Conservation (phyloP, 2,113 vertebrate genomes). For the Argyrosomus japonicus region DNA sequence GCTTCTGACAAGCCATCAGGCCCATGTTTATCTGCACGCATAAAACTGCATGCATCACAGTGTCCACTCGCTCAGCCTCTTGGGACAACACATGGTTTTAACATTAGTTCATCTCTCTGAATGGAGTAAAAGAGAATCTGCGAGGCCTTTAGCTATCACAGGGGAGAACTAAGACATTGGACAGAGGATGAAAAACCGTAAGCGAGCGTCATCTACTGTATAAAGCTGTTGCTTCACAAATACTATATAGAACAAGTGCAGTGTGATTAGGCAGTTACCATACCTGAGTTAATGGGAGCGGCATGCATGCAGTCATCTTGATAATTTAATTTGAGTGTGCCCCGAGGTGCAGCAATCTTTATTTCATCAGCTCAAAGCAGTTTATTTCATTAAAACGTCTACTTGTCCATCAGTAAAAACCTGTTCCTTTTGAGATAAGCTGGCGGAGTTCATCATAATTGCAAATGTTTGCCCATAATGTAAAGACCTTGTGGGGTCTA, state of each 20-base stretch:
- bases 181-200: conserved; percentile 1
- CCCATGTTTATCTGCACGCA: conserved; percentile 89
- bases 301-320: conserved; percentile 75
- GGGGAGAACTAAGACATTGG: conserved; percentile 11
- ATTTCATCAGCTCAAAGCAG: conserved; percentile 81
- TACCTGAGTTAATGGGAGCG: conserved; percentile 74
- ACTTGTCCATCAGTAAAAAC: conserved; percentile 79
- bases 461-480: conserved; percentile 82
- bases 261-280: conserved; percentile 51
- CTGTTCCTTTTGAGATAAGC: conserved; percentile 82
- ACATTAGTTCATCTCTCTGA: conserved; percentile 79
- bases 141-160: conserved; percentile 46
- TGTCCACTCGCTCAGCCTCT: conserved; percentile 81
- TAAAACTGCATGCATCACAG: conserved; percentile 84
- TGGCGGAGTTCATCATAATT: conserved; percentile 82
- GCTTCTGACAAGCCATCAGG: conserved; percentile 85
- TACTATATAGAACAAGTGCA: conserved; percentile 35
- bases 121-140: conserved; percentile 48
- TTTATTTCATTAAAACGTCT: conserved; percentile 83
- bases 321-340: conserved; percentile 82
- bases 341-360: conserved; percentile 82
- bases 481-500: conserved; percentile 81
- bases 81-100: conserved; percentile 87
- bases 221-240: conserved; percentile 38
- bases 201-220: conserved; percentile 2